Base-by-base conservation (phyloP, 2,797 vertebrate genomes). In the Pygocentrus nattereri region DNA sequence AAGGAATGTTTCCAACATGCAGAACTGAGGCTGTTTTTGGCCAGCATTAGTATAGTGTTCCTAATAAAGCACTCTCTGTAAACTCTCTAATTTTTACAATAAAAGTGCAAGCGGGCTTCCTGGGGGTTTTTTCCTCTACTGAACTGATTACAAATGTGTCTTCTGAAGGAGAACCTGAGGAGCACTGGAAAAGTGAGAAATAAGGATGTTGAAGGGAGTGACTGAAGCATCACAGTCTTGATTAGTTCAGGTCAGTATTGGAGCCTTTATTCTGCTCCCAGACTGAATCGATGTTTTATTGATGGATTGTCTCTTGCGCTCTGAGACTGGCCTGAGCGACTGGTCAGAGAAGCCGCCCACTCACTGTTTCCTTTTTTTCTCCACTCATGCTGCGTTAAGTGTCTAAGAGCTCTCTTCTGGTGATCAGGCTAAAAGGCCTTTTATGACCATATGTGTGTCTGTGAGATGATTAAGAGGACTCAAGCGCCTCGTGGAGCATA, bases 401-500 rank as follows among this genome's bases (percentile, higher is more conserved):
- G 49, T 52, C 27, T 64, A 25, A 64, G 61, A 15, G 13, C 30
- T 34, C 61, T 64, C 21, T 61, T 31, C 13, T 61, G 58, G 12
- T 31, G 25, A 34, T 65, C 3, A 21, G 34, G 38, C 34, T 67
- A 67, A 67, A 34, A 21, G 34, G 19, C 5, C 6, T 38, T n/a
- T 67, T 67, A 41, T 67, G 31, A 23, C 18, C 34, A n/a, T 16
- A n/a, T 44, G 34, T 71, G 77, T 10, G 49, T 47, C 1, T 77
- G 10, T 49, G 23, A 67, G 64, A n/a, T 67, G 64, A 67, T 67
- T 67, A 44, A 67, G 62, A 67, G 64, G 16, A 21, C 76, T 52
- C 59, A 67, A 72, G 78, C 3, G 52, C 44, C 74, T 79, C 70
- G 68, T 70, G 61, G 78, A 79, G 78, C 68, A 52, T 83, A 68